Evolutionary conservation across 2,113 vertebrate species (phyloP).

Genomic region (Mustela nigripes): DNA sequence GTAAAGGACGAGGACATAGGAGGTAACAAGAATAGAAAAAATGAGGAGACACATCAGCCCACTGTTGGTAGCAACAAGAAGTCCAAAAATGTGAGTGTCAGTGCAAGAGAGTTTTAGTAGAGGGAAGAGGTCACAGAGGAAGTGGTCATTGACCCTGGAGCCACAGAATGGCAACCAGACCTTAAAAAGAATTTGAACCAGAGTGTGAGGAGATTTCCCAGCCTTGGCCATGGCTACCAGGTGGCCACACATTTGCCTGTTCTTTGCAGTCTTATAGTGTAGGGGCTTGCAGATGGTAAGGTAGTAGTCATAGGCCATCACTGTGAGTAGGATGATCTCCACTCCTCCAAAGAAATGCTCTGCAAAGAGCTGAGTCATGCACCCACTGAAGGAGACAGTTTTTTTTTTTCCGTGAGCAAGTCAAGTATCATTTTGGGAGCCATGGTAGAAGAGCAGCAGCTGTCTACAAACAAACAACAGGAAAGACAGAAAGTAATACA

Average conservation of each 20-base stretch:
- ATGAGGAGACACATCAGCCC: conserved; percentile 63
- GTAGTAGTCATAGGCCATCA: conserved; percentile 64
- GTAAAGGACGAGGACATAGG: conserved; percentile 50
- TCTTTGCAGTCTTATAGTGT: conserved; percentile 11
- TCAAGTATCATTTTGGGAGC: conserved; percentile 57
- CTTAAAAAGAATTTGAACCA: conserved; percentile 64
- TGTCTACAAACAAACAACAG: conserved; percentile 65
- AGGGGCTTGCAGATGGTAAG: conserved; percentile 63
- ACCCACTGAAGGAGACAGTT: conserved; percentile 50
- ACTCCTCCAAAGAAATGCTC: conserved; percentile 66
- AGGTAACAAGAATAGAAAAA: conserved; percentile 51
- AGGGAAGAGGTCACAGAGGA: conserved; percentile 66
- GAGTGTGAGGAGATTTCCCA: conserved; percentile 26
- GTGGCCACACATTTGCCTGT: neutral
- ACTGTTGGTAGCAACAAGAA: conserved; percentile 64
- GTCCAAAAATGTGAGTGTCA: conserved; percentile 44
- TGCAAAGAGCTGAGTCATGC: conserved; percentile 69
- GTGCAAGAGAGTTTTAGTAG: conserved; percentile 56
- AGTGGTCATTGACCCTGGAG: conserved; percentile 69
- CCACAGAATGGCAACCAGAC: conserved; percentile 60
- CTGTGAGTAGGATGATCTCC: conserved; percentile 56
- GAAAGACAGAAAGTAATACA: conserved; percentile 68
- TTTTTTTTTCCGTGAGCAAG: conserved; percentile 18
- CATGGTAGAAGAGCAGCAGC: conserved; percentile 39
- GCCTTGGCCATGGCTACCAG: neutral